phyloP scores from a whole-genome alignment of 2,797 vertebrate genomes.

The Fistularia tabacaria region DNA sequence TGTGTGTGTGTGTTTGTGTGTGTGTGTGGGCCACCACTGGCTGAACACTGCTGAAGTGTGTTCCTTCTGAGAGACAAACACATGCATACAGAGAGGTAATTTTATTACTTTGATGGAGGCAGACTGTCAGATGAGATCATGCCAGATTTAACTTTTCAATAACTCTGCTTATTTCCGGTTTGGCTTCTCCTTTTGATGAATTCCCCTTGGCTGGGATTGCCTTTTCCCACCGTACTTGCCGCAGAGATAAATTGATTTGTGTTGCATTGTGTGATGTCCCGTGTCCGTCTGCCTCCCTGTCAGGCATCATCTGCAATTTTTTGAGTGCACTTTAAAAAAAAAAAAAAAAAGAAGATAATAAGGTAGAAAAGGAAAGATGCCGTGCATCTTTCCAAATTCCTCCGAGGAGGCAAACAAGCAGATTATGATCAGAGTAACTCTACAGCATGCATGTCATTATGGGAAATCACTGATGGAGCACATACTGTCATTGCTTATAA shows the following conservation, averaged over 20 bases:
- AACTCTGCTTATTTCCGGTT: slow-evolving; percentile 47
- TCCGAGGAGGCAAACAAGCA: too few relatives aligned
- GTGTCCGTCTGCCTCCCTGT: slow-evolving; percentile 14
- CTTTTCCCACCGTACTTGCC: slow-evolving; percentile 40
- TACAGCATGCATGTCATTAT: too few relatives aligned
- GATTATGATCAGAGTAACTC: too few relatives aligned
- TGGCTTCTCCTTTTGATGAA: slow-evolving; percentile 37
- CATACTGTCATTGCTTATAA: too few relatives aligned
- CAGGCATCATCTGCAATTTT: slow-evolving; percentile 32
- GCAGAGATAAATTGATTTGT: slow-evolving; percentile 58
- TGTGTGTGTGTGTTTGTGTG: too few relatives aligned
- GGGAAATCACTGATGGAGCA: too few relatives aligned
- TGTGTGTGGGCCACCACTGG: too few relatives aligned
- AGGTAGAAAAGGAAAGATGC: too few relatives aligned
- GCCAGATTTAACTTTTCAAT: slow-evolving; percentile 49
- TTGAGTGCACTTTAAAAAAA: slow-evolving; percentile 2
- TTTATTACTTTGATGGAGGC: slow-evolving; percentile 16
- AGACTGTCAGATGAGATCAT: slow-evolving; percentile 38
- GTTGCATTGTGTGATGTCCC: slow-evolving; percentile 24
- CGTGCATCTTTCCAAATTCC: too few relatives aligned
- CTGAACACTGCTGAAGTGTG: too few relatives aligned
- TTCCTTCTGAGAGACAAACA: neutral
- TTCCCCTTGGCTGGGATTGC: slow-evolving; percentile 40
- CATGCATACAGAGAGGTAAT: slow-evolving; percentile 5
- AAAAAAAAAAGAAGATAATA: neutral